Evolutionary conservation across 2,797 vertebrate genomes (phyloP), one percentile per base, ranked within the genome.

Genomic region (Halcyon leucocephala): DNA sequence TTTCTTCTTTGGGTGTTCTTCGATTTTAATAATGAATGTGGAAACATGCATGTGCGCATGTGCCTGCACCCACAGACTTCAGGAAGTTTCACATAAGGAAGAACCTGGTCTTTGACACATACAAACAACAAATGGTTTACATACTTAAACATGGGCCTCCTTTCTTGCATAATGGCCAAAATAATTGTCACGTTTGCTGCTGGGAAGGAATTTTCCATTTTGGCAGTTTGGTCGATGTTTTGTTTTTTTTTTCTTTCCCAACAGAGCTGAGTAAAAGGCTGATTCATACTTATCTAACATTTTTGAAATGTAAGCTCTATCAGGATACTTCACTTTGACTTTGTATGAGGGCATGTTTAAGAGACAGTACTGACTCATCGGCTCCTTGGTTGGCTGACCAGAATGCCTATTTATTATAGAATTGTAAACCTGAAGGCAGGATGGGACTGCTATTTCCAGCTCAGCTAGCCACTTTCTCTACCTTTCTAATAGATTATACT

Each of bases 181-280:
- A 33, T 48, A 37, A 31, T 6, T 49, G 37, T 17, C 16, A 12
- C 10, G 2, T 0, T 49, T 64, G 15, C 18, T 82, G 21, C 22
- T 46, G 31, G 28, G n/a, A 91, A 90, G 55, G 24, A 89, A 82
- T 78, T 96, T 94, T 92, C 76, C 52, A 44, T 52, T 94, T 62
- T 65, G 37, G 4, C 14, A 8, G 12, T 62, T 89, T 69, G 20
- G 14, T 46, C 52, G n/a, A 21, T 5, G 21, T 3, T 44, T 69
- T 35, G 7, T 7, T 21, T 44, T 37, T 29, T 64, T 77, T 6
- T 12, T 22, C 10, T 48, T 61, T 46, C 51, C 15, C n/a, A 84
- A 20, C 42, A 81, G 66, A 18, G 37, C 14, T 58, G 48, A 81
- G 26, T 46, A 57, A 80, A 71, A 89, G 16, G 33, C 29, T 86